These are phyloP conservation scores for Trachymyrmex septentrionalis DNA, from an alignment of 1,140 invertebrate species.

Conservation along the genomic window DNA sequence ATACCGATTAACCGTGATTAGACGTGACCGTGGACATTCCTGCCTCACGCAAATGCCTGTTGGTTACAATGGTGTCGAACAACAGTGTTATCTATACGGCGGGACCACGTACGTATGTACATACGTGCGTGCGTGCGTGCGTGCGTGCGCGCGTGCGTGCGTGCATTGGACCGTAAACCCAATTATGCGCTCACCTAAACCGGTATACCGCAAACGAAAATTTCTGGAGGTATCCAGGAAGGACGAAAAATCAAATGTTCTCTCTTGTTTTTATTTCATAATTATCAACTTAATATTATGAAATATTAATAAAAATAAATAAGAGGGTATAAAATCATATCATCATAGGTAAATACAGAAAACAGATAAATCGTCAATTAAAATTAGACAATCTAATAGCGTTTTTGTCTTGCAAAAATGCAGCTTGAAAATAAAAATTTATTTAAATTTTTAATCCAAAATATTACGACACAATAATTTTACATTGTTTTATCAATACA, in stretches of 20 bases:
- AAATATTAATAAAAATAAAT: conserved; percentile 4
- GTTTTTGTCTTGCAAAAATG: not conserved
- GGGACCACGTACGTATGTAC: conserved; percentile 37
- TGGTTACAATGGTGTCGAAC: conserved; percentile 62
- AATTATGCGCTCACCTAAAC: conserved; percentile 50
- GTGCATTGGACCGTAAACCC: conserved; percentile 44
- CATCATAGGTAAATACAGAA: not conserved
- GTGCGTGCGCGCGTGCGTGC: conserved; percentile 32
- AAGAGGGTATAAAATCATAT: not conserved
- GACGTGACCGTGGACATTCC: conserved; percentile 59
- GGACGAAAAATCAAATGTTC: not conserved
- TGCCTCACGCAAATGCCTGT: conserved; percentile 60
- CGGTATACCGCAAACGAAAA: conserved; percentile 34
- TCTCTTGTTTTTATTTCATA: not conserved
- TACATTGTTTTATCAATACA: not conserved
- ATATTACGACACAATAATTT: not conserved
- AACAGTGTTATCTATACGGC: conserved; percentile 57
- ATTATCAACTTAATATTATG: not conserved
- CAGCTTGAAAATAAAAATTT: not conserved
- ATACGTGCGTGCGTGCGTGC: conserved; percentile 26
- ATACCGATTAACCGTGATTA: conserved; percentile 64
- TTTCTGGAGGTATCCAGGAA: not conserved
- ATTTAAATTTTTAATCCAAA: not conserved
- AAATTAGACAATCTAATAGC: not conserved
- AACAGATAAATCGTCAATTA: not conserved